Evolutionary conservation across 2,113 vertebrate species (phyloP).

Genomic region (Vombatus ursinus): DNA sequence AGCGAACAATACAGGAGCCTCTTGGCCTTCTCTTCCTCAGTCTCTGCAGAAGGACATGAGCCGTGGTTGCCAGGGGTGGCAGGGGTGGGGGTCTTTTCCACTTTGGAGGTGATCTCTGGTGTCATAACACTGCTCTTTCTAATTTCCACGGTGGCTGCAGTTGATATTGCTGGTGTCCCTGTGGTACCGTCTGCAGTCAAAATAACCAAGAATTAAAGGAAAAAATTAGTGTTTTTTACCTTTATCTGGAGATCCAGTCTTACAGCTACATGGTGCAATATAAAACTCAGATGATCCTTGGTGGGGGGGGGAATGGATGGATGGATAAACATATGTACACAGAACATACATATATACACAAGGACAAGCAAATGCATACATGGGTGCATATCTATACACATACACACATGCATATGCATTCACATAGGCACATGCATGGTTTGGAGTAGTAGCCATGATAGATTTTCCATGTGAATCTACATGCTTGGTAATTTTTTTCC

Average conservation of each 20-base stretch:
- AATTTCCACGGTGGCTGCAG: constrained; percentile 78
- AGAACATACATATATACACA: background rate
- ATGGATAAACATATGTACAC: background rate
- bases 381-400: background rate
- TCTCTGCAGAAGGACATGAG: constrained; percentile 85
- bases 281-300: background rate
- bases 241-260: constrained; percentile 22
- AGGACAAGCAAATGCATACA: background rate
- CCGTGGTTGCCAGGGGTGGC: constrained; percentile 77
- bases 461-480: background rate
- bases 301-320: background rate
- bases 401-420: background rate
- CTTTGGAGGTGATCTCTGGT: constrained; percentile 86
- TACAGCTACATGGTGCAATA: background rate
- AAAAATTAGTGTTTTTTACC: background rate
- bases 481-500: background rate
- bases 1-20: constrained; percentile 98
- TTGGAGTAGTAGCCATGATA: background rate
- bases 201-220: constrained; percentile 26
- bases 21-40: constrained; percentile 96
- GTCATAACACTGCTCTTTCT: constrained; percentile 78
- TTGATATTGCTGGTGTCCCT: constrained; percentile 84
- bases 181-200: constrained; percentile 81
- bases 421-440: background rate
- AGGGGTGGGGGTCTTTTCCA: constrained; percentile 82